Evolutionary conservation across 1,140 invertebrate genomes (phyloP).

Genomic region (Hyles vespertilio): DNA sequence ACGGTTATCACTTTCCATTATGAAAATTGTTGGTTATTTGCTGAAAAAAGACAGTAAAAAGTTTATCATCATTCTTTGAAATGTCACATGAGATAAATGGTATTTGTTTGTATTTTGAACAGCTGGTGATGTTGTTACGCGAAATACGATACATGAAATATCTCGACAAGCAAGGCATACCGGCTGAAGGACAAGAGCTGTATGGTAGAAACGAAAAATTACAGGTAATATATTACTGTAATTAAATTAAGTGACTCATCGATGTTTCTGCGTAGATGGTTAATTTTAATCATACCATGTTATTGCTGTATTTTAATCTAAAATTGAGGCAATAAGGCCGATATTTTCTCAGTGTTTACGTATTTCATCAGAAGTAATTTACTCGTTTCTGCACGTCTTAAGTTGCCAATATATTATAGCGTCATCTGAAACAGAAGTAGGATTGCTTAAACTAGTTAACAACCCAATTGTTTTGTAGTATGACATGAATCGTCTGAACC

Average conservation of each 20-base stretch:
- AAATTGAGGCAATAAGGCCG: no score
- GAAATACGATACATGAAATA: conserved; percentile 81
- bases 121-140: conserved; percentile 74
- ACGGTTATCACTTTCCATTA: neutral
- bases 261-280: neutral
- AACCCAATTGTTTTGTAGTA: conserved; percentile 35
- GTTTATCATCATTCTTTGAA: neutral
- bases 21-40: no score
- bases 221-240: conserved; percentile 38
- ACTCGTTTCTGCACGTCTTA: no score
- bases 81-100: neutral
- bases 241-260: no score
- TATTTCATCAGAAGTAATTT: no score
- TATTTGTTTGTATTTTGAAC: conserved; percentile 1
- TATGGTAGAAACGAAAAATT: conserved; percentile 76
- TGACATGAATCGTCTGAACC: conserved; percentile 70
- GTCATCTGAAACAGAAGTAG: no score
- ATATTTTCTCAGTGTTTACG: no score
- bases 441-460: no score
- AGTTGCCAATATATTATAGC: no score
- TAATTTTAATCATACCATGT: no score
- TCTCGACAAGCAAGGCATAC: conserved; percentile 75
- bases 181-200: conserved; percentile 76
- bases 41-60: no score
- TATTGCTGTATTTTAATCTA: no score